These are phyloP conservation scores for Cantharis rufa DNA, from an alignment of 2,888 invertebrate species.

Conservation along the genomic window DNA sequence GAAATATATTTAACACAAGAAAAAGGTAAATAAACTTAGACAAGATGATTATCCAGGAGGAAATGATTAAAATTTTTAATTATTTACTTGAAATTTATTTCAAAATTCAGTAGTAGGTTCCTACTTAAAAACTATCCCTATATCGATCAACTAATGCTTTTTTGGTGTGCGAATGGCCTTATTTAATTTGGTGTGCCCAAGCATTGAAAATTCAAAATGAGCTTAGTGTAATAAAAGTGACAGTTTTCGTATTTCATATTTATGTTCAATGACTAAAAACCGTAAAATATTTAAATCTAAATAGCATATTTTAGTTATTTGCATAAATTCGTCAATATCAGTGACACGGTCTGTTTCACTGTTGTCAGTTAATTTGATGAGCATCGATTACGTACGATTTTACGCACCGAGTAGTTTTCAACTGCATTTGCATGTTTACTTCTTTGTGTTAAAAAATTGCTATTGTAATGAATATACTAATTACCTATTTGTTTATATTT, in stretches of 20 bases:
- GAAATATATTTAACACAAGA: not conserved
- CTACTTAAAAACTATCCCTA: no score
- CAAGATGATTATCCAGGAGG: no score
- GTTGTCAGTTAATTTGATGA: not conserved
- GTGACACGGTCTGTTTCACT: not conserved
- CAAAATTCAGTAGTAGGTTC: not conserved
- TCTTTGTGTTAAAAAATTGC: not conserved
- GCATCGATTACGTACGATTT: not conserved
- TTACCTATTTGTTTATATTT: not conserved
- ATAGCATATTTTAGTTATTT: not conserved
- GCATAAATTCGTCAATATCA: not conserved
- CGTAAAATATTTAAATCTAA: not conserved
- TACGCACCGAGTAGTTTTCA: not conserved
- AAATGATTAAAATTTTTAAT: not conserved
- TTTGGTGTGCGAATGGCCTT: not conserved
- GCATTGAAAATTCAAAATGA: not conserved
- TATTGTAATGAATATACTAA: not conserved
- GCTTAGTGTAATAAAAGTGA: not conserved
- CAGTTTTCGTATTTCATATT: not conserved
- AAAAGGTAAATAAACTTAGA: not conserved
- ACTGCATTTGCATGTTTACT: not conserved
- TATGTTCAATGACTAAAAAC: not conserved
- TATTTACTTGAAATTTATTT: not conserved
- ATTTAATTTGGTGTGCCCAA: not conserved
- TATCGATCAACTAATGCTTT: not conserved